phyloP scores from a whole-genome alignment of 2,888 invertebrate genomes.

The Silvanus unidentatus region DNA sequence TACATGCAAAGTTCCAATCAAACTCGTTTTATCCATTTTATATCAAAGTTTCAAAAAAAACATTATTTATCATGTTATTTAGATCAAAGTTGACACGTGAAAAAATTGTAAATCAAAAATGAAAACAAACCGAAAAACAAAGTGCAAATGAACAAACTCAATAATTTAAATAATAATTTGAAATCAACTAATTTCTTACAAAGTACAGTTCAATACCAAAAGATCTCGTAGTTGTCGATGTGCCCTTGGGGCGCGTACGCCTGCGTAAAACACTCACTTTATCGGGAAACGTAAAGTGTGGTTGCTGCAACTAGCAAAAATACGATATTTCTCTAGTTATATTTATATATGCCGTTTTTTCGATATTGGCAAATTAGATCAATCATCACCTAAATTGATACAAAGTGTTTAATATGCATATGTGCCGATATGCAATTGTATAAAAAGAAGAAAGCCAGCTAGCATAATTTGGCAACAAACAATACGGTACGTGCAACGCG shows the following conservation, averaged over 20 bases:
- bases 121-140: background rate
- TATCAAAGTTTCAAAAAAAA: too few relatives aligned
- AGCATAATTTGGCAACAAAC: conserved; percentile 23
- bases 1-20: too few relatives aligned
- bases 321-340: too few relatives aligned
- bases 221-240: conserved; percentile 27
- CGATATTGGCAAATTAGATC: too few relatives aligned
- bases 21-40: too few relatives aligned
- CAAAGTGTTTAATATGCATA: background rate
- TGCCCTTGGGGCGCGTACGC: conserved; percentile 27
- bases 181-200: background rate
- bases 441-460: conserved; percentile 9
- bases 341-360: too few relatives aligned
- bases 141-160: too few relatives aligned
- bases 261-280: conserved; percentile 11
- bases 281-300: conserved; percentile 3
- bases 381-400: too few relatives aligned
- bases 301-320: background rate
- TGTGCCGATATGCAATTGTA: background rate
- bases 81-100: too few relatives aligned
- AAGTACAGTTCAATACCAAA: conserved; percentile 32
- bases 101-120: too few relatives aligned
- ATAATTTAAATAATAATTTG: too few relatives aligned
- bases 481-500: conserved; percentile 23
- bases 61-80: too few relatives aligned